These are phyloP conservation scores for Prosopocoilus inquinatus DNA, from an alignment of 2,888 invertebrate genomes.

Conservation along the genomic window DNA sequence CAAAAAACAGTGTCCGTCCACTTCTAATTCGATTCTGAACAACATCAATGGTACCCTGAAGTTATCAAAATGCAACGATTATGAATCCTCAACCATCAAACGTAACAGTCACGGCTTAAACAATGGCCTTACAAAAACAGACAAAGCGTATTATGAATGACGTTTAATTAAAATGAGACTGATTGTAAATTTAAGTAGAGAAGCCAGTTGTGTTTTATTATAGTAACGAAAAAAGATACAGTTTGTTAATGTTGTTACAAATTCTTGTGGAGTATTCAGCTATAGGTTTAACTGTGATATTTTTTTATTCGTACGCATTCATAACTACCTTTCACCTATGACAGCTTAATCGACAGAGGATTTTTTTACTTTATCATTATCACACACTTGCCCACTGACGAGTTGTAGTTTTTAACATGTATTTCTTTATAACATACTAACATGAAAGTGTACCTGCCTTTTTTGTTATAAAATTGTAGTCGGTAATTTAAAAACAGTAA, in stretches of 20 bases:
- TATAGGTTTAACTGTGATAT: too few species aligned
- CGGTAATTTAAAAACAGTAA: neutral
- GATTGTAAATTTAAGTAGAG: too few species aligned
- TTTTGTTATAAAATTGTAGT: slow-evolving; percentile 1
- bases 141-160: slow-evolving; percentile 29
- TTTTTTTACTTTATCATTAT: too few species aligned
- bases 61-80: slow-evolving; percentile 71
- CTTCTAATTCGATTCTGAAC: slow-evolving; percentile 45
- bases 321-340: too few species aligned
- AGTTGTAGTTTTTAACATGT: too few species aligned
- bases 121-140: slow-evolving; percentile 53
- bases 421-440: neutral
- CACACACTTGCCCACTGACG: too few species aligned
- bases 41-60: slow-evolving; percentile 41
- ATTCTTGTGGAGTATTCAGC: too few species aligned
- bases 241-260: too few species aligned
- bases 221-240: too few species aligned
- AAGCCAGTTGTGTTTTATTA: too few species aligned
- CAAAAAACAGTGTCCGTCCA: slow-evolving; percentile 45
- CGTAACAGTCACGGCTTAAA: slow-evolving; percentile 70
- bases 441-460: slow-evolving; percentile 14
- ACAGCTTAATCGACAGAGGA: too few species aligned
- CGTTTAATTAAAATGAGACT: slow-evolving; percentile 1
- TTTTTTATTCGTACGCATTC: too few species aligned
- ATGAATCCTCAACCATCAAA: slow-evolving; percentile 66